phyloP scores from a whole-genome alignment of 2,888 invertebrate genomes.

The Synanthedon andrenaeformis region DNA sequence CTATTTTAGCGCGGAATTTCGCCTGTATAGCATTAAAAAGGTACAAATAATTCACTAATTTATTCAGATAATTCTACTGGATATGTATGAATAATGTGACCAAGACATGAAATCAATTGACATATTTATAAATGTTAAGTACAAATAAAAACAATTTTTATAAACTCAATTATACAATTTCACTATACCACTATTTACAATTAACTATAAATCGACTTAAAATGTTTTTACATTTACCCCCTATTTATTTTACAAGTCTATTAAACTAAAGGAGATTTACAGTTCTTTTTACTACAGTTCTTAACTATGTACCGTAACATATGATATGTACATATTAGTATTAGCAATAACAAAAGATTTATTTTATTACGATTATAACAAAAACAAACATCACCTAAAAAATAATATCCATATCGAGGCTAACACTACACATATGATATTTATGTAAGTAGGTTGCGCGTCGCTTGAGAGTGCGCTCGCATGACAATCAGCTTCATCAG shows the following conservation, averaged over 20 bases:
- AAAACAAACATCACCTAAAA: conserved; percentile 40
- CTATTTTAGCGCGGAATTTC: not conserved
- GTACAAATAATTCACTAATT: too few species aligned
- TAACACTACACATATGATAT: conserved; percentile 35
- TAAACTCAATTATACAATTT: too few species aligned
- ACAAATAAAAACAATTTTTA: too few species aligned
- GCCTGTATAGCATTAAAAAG: too few species aligned
- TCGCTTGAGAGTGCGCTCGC: conserved; percentile 85
- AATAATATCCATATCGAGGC: conserved; percentile 39
- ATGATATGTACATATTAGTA: conserved; percentile 10
- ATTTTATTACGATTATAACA: not conserved
- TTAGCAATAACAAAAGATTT: not conserved
- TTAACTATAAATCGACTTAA: not conserved
- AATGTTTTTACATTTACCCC: not conserved
- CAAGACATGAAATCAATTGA: too few species aligned
- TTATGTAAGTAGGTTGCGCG: conserved; percentile 49
- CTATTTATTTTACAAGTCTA: not conserved
- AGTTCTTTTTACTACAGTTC: not conserved
- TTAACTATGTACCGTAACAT: conserved; percentile 4
- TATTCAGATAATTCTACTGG: too few species aligned
- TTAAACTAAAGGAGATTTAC: too few species aligned
- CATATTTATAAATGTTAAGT: too few species aligned
- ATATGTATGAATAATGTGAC: too few species aligned
- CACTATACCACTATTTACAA: too few species aligned
- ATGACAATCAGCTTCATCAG: conserved; percentile 86